Percentiles rank a stretch among this genome's conserved stretches.
Evolutionary conservation across 2,888 invertebrate genomes (phyloP).

Genomic region (Watsonalla binaria): DNA sequence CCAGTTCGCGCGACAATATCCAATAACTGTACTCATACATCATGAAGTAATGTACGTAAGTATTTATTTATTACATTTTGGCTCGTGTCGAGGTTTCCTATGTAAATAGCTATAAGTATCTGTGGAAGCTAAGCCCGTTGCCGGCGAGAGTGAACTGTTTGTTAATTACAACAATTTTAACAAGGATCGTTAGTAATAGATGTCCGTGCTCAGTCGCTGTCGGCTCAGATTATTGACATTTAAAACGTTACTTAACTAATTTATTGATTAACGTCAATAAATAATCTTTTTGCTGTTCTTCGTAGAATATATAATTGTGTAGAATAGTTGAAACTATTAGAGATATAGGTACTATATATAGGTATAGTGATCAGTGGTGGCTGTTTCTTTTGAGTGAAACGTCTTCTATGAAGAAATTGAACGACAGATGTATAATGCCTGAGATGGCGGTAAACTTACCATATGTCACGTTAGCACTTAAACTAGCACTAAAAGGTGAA

Average conservation of each 20-base stretch:
- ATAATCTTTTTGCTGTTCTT: neutral
- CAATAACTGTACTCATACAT: conserved; percentile 6
- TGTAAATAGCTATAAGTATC: neutral
- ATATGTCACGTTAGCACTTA: too few relatives aligned
- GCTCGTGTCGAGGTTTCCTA: neutral
- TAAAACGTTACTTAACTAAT: conserved; percentile 15
- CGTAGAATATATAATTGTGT: neutral
- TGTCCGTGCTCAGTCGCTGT: conserved; percentile 56
- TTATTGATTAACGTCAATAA: too few relatives aligned
- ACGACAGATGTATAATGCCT: too few relatives aligned
- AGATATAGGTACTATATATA: too few relatives aligned
- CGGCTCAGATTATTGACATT: conserved; percentile 54
- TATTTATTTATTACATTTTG: conserved; percentile 2
- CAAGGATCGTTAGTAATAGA: conserved; percentile 43
- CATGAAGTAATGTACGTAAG: conserved; percentile 2
- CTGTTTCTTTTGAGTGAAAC: too few relatives aligned
- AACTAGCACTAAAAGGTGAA: too few relatives aligned
- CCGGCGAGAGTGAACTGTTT: conserved; percentile 20
- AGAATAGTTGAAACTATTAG: too few relatives aligned
- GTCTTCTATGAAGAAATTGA: too few relatives aligned
- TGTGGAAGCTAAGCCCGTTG: neutral
- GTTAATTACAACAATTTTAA: conserved; percentile 14
- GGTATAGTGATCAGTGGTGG: too few relatives aligned
- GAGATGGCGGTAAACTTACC: too few relatives aligned
- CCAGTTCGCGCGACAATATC: conserved; percentile 4